Percentiles rank a stretch among this genome's conserved stretches.
phyloP scores from a whole-genome alignment of 2,888 invertebrate species.

The Pollenia amentaria region DNA sequence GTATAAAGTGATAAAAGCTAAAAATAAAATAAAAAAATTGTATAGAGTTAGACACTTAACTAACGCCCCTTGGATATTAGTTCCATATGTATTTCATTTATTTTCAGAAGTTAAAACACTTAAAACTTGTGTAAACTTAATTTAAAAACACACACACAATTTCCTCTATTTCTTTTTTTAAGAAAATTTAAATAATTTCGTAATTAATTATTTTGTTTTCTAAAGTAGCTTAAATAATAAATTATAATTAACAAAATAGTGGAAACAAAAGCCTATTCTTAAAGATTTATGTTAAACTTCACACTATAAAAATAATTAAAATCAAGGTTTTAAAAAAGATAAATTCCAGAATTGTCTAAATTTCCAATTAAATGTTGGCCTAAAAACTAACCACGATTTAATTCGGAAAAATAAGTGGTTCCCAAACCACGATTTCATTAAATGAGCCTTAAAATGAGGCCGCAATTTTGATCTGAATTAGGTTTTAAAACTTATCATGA shows the following conservation, averaged over 20 bases:
- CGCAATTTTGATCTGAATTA: too few relatives aligned
- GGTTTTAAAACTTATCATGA: too few relatives aligned
- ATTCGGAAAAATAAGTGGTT: too few relatives aligned
- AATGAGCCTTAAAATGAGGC: too few relatives aligned
- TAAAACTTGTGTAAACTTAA: not conserved
- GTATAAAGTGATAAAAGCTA: not conserved
- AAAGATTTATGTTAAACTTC: too few relatives aligned
- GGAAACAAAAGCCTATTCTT: not conserved
- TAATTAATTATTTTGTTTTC: slow-evolving; percentile 23
- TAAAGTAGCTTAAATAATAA: slow-evolving; percentile 12
- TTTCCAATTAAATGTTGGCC: too few relatives aligned
- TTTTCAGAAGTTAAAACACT: not conserved
- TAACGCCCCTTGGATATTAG: slow-evolving; percentile 73
- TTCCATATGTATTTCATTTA: slow-evolving; percentile 40
- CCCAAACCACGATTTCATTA: too few relatives aligned
- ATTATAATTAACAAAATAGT: not conserved
- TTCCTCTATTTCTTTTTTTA: not conserved
- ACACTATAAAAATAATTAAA: too few relatives aligned
- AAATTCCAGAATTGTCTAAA: too few relatives aligned
- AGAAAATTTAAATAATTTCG: slow-evolving; percentile 7
- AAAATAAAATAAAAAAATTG: slow-evolving; percentile 1
- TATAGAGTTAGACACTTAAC: slow-evolving; percentile 70
- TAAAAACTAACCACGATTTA: too few relatives aligned
- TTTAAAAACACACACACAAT: not conserved
- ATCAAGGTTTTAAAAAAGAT: too few relatives aligned